A percentile compares a stretch with the other conserved stretches of the same genome.
These are phyloP conservation scores for Aspidiotus destructor DNA, from an alignment of 2,888 invertebrate genomes.

Conservation along the genomic window DNA sequence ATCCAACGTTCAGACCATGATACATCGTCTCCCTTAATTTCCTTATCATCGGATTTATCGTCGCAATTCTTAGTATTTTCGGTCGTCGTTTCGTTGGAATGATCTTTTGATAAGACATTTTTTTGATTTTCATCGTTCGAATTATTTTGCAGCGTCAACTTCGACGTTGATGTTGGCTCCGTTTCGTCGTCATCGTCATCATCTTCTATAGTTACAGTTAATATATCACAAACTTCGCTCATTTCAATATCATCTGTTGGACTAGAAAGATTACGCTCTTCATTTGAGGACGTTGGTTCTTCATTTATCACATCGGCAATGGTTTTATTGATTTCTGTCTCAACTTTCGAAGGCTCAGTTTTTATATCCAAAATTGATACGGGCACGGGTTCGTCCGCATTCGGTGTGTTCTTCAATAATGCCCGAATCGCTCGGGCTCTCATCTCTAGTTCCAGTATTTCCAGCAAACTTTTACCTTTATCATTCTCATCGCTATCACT, in stretches of 20 bases:
- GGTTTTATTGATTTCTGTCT: not conserved
- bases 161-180: not conserved
- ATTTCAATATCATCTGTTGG: constrained; percentile 19
- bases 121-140: not conserved
- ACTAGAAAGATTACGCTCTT: constrained; percentile 6
- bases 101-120: not conserved
- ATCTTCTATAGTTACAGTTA: constrained; percentile 14
- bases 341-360: not conserved
- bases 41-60: not conserved
- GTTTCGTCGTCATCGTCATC: constrained; percentile 2
- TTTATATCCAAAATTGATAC: not conserved
- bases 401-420: constrained; percentile 39
- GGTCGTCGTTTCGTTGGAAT: not conserved
- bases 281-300: too few species aligned
- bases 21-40: not conserved
- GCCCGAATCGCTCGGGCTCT: constrained; percentile 51
- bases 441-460: constrained; percentile 51
- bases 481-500: constrained; percentile 20
- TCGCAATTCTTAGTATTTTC: not conserved
- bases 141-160: not conserved
- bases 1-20: constrained; percentile 36
- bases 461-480: constrained; percentile 44
- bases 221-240: constrained; percentile 1
- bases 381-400: constrained; percentile 3
- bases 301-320: constrained; percentile 2